Evolutionary conservation across 1,140 invertebrate species (phyloP), one percentile per base, ranked within the genome.

Genomic region (Coenobita brevimanus): DNA sequence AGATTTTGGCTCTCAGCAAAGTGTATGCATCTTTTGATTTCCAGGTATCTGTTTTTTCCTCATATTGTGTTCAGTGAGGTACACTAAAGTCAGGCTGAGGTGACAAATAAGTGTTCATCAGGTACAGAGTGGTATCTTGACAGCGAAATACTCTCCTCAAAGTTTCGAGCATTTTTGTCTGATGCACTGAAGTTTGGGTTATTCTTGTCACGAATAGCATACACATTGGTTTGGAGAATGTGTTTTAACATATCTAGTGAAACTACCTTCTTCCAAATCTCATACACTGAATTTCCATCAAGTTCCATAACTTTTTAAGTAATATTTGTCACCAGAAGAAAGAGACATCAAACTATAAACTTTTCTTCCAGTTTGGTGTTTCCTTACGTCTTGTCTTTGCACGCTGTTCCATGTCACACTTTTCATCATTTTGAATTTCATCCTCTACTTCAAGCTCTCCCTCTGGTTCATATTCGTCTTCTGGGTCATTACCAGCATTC

Each of bases 31-130:
- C 27, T 75, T n/a, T n/a, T 75, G 27, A 75, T 75, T 75, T 75
- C 38, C 30, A 41, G 21, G 38, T 36, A 75, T 21, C 30, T 30
- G 27, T 8, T 75, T 75, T 75, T 75, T 75, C 8, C 3, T 75
- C 17, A 36, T 75, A 75, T 33, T 33, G 38, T 21, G n/a, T n/a
- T 33, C 71, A 41, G n/a, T 33, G 6, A 75, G 71, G 27, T 75
- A 75, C 71, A 30, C 71, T 36, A 8, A 75, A 33, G 38, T 75
- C 71, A 36, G 71, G 71, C 30, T 75, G 71, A 10, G 71, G 30
- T 75, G 71, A 75, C 71, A 24, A 75, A 41, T 75, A 75, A 75
- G 6, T 75, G 71, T 41, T 75, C 27, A 24, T 75, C 71, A 21
- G 71, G 71, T 33, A 75, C 2, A 21, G 27, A 33, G 38, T 75